These are phyloP conservation scores for Diachasma alloeum DNA, from an alignment of 1,140 invertebrate genomes.

Conservation along the genomic window DNA sequence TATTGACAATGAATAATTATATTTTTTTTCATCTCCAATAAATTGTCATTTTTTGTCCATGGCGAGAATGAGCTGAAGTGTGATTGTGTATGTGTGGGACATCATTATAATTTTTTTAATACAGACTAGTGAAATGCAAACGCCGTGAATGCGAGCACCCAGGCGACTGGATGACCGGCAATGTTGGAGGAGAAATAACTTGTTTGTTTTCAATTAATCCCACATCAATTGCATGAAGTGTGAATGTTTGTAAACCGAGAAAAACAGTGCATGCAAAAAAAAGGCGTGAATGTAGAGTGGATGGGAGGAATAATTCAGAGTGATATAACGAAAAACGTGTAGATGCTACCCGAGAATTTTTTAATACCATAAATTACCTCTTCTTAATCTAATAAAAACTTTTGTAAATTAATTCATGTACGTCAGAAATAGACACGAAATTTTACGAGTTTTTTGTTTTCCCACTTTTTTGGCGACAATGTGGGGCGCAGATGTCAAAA, in stretches of 20 bases:
- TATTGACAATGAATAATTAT: constrained; percentile 15
- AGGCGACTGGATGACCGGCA: constrained; percentile 25
- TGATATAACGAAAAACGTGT: constrained; percentile 34
- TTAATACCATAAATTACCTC: constrained; percentile 39
- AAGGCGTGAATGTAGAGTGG: constrained; percentile 3
- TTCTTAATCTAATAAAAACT: constrained; percentile 10
- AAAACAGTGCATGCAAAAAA: constrained; percentile 8
- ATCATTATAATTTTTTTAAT: background rate
- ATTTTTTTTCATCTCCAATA: constrained; percentile 35
- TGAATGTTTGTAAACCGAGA: background rate
- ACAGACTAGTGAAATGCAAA: background rate
- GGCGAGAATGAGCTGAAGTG: constrained; percentile 38
- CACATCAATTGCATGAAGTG: constrained; percentile 23
- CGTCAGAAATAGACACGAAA: constrained; percentile 62
- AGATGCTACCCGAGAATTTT: constrained; percentile 48
- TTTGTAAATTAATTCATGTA: constrained; percentile 45
- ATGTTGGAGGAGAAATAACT: constrained; percentile 5
- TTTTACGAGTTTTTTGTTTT: constrained; percentile 62
- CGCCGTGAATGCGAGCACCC: constrained; percentile 19
- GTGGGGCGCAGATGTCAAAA: constrained; percentile 59
- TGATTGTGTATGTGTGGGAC: constrained; percentile 8
- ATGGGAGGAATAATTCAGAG: background rate
- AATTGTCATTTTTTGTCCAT: constrained; percentile 44
- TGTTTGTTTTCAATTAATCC: background rate
- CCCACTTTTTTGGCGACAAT: constrained; percentile 66